A percentile compares a stretch with the other conserved stretches of the same genome.
These are phyloP conservation scores for Cinclus cinclus DNA, from an alignment of 2,113 vertebrate species.

Conservation along the genomic window DNA sequence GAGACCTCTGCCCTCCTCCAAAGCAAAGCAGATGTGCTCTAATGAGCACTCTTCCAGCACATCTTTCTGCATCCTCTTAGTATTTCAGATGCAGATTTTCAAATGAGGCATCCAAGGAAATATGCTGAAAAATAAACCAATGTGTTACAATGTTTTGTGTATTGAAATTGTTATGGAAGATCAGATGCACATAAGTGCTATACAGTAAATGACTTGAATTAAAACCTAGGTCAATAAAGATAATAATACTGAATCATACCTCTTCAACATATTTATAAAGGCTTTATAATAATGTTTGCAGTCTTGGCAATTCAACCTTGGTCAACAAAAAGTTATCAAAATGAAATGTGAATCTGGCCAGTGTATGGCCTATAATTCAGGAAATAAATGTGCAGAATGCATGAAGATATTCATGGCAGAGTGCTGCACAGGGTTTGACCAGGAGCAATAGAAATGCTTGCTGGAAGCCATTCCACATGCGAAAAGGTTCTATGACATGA, in stretches of 20 bases:
- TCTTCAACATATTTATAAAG: neutral
- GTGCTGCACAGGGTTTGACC: neutral
- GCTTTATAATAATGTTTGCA: neutral
- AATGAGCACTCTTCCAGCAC: neutral
- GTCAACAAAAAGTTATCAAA: conserved; percentile 1
- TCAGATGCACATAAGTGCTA: neutral
- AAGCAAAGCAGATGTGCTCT: conserved; percentile 13
- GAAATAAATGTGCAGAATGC: conserved; percentile 18
- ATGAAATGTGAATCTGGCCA: conserved; percentile 30
- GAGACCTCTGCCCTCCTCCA: neutral
- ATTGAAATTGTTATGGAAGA: neutral
- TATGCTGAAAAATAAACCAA: neutral
- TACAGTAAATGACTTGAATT: neutral
- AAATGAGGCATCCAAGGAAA: neutral
- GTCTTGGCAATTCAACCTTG: neutral
- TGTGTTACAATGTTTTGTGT: neutral
- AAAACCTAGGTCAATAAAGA: neutral
- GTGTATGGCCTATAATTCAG: neutral
- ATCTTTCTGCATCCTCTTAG: neutral
- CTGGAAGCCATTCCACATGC: conserved; percentile 42
- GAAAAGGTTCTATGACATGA: conserved; percentile 39
- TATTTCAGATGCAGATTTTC: conserved; percentile 33
- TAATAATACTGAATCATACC: neutral
- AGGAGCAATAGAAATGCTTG: conserved; percentile 34
- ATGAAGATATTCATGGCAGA: conserved; percentile 40